A percentile compares a stretch with the other conserved stretches of the same genome.
Evolutionary conservation across 53 echinoderm and acorn worm genomes (phyloP).

Genomic region (Paelopatides confundens): DNA sequence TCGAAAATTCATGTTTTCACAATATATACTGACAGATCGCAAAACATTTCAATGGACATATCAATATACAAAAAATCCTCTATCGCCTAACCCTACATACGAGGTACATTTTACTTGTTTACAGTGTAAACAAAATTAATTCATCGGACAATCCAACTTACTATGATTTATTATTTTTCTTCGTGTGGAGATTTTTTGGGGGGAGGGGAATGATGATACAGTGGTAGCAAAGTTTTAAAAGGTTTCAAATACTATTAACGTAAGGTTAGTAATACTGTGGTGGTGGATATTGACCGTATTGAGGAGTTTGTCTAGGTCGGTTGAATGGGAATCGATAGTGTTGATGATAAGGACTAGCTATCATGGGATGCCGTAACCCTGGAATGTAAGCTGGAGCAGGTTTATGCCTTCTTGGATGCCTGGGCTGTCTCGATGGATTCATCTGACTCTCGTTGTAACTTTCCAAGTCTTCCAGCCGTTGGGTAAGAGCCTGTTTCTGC

Average conservation of each 20-base stretch:
- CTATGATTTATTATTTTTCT: too few species aligned
- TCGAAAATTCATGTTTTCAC: too few species aligned
- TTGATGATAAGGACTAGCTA: not conserved
- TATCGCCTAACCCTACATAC: too few species aligned
- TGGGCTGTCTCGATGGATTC: not conserved
- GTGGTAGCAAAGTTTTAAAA: not conserved
- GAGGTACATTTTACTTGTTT: too few species aligned
- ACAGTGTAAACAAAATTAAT: too few species aligned
- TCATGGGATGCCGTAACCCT: constrained; percentile 55
- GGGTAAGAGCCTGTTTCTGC: constrained; percentile 94
- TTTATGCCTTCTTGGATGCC: constrained; percentile 73
- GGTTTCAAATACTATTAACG: not conserved
- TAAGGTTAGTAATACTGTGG: not conserved
- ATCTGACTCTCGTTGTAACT: constrained; percentile 81
- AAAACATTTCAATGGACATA: too few species aligned
- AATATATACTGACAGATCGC: too few species aligned
- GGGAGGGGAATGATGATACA: not conserved
- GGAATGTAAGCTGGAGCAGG: constrained; percentile 72
- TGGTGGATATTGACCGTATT: constrained; percentile 17
- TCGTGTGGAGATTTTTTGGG: too few species aligned
- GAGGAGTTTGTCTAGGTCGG: constrained; percentile 11
- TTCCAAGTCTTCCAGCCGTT: constrained; percentile 93
- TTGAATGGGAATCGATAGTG: constrained; percentile 4
- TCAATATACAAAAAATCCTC: too few species aligned
- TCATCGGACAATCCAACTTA: too few species aligned